These are phyloP conservation scores for Poecilus cupreus DNA, from an alignment of 2,888 invertebrate species.

Conservation along the genomic window DNA sequence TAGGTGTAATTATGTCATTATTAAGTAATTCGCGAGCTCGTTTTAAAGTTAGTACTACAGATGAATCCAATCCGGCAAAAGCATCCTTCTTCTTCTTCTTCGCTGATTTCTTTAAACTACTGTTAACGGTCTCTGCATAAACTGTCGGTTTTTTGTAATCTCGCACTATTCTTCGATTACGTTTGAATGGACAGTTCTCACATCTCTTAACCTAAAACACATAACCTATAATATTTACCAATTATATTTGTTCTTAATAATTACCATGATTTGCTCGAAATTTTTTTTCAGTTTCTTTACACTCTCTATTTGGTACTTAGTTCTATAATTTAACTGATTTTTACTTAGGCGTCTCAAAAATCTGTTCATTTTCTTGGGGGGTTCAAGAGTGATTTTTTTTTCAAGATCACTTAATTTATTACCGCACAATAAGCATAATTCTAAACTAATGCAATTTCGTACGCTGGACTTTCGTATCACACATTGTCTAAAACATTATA, in stretches of 20 bases:
- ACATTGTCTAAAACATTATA: neutral
- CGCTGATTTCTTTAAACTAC: neutral
- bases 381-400: neutral
- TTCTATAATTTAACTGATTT: neutral
- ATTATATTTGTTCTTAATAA: too few species aligned
- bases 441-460: neutral
- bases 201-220: too few species aligned
- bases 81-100: slow-evolving; percentile 68
- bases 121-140: too few species aligned
- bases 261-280: neutral
- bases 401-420: neutral
- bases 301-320: neutral
- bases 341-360: neutral
- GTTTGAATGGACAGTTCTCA: too few species aligned
- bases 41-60: slow-evolving; percentile 61
- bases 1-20: slow-evolving; percentile 12
- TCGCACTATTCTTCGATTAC: too few species aligned
- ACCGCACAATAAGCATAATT: neutral
- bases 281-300: neutral
- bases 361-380: neutral
- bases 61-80: slow-evolving; percentile 71
- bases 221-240: too few species aligned
- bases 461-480: neutral
- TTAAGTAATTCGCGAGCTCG: neutral
- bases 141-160: too few species aligned